A percentile compares a stretch with the other conserved stretches of the same genome.
These are phyloP conservation scores for Fregata magnificens DNA, from an alignment of 2,113 vertebrate genomes.

Conservation along the genomic window DNA sequence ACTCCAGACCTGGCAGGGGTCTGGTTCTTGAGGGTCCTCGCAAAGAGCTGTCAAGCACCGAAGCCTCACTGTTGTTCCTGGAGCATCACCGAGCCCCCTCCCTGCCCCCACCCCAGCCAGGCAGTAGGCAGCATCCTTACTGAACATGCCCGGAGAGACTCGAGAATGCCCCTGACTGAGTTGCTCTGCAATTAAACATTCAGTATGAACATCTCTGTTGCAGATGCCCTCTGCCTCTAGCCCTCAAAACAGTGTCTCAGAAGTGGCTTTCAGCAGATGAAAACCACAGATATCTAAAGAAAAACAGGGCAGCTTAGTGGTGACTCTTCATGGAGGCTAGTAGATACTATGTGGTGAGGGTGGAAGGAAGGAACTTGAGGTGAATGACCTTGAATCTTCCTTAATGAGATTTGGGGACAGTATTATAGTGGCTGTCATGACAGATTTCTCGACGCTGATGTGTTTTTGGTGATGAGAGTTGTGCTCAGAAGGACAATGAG, in stretches of 20 bases:
- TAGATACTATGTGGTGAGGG: not conserved
- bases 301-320: not conserved
- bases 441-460: not conserved
- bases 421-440: not conserved
- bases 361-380: not conserved
- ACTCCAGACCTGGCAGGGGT: not conserved
- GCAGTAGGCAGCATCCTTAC: not conserved
- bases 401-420: not conserved
- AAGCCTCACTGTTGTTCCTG: not conserved
- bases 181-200: not conserved
- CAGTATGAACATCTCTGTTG: not conserved
- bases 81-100: not conserved
- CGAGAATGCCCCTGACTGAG: not conserved
- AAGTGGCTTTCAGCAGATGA: not conserved
- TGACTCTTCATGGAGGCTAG: not conserved
- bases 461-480: not conserved
- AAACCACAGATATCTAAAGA: not conserved
- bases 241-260: not conserved
- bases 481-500: not conserved
- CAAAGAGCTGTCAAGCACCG: not conserved
- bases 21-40: not conserved
- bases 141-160: not conserved
- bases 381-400: not conserved
- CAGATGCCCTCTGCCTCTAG: not conserved
- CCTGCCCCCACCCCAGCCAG: not conserved